Base-by-base conservation (phyloP, 1,140 invertebrate genomes). In the Drosophila pandora region DNA sequence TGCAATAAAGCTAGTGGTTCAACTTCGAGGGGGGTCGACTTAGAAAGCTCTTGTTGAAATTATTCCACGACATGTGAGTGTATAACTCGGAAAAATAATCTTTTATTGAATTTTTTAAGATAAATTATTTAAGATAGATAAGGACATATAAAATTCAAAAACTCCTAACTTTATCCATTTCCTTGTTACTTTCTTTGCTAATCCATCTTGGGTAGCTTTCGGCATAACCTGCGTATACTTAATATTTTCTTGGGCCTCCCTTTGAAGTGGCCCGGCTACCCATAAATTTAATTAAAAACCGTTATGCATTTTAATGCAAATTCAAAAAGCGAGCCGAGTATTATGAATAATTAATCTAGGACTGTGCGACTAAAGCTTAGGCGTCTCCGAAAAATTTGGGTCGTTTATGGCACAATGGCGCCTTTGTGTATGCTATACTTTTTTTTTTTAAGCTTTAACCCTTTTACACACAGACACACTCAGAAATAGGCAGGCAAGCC, bases 361-460 rank as follows among this genome's bases (percentile, higher is more conserved):
- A 54, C 50, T 55, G 28, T 28, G 30, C 47, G 55, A 56, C 61
- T 58, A 55, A 56, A 62, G 62, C 50, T 48, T 56, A 41, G 47
- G 57, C 50, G 67, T 21, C 67, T 69, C 34, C 41, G 45, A 56
- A 69, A 61, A 69, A 88, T 88, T 83, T 83, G 84, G 83, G 83
- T 88, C 76, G 76, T 79, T 88, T 68, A 68, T 76, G 71, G 64
- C 68, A 88, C 79, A 88, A 88, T 76, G 76, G 84, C 83, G 83
- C 79, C 83, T 83, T 88, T 83, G 84, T 88, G 84, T 88, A 88
- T 88, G 83, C 83, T 83, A 88, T 63, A 89, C 79, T 83, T 82
- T 82, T 47, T 87, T 75, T 64, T 17, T 17, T n/a, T n/a, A n/a
- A 54, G 59, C 78, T 87, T 79, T 83, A 88, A 77, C 76, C 79